These are phyloP conservation scores for Mixornis gularis DNA, from an alignment of 2,113 vertebrate genomes.

Conservation along the genomic window DNA sequence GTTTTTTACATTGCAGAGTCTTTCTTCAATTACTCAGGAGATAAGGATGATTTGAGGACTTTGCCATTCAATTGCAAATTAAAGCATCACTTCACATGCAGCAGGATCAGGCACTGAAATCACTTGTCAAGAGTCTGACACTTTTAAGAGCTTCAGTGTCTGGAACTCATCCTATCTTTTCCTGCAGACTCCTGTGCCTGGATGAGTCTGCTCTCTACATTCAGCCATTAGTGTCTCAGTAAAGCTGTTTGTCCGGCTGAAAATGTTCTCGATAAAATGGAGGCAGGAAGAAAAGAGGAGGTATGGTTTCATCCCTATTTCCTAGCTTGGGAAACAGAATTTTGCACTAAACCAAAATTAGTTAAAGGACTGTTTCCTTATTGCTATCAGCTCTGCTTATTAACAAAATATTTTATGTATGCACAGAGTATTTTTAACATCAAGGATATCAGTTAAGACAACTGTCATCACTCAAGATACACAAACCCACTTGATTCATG, in stretches of 20 bases:
- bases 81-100: slow-evolving; percentile 37
- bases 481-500: background rate
- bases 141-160: background rate
- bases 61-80: slow-evolving; percentile 59
- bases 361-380: background rate
- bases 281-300: background rate
- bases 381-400: background rate
- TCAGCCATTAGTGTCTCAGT: background rate
- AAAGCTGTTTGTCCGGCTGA: background rate
- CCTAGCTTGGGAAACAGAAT: background rate
- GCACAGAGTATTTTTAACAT: background rate
- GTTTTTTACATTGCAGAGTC: slow-evolving; percentile 2
- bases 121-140: slow-evolving; percentile 16
- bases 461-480: background rate
- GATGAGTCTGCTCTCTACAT: background rate
- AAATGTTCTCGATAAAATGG: background rate
- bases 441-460: background rate
- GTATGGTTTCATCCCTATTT: background rate
- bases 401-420: background rate
- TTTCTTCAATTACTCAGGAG: slow-evolving; percentile 30
- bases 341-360: background rate
- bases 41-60: slow-evolving; percentile 46
- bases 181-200: background rate
- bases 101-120: slow-evolving; percentile 20
- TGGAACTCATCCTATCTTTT: slow-evolving; percentile 15